phyloP scores from a whole-genome alignment of 2,113 vertebrate species.

The Hiodon tergisus region DNA sequence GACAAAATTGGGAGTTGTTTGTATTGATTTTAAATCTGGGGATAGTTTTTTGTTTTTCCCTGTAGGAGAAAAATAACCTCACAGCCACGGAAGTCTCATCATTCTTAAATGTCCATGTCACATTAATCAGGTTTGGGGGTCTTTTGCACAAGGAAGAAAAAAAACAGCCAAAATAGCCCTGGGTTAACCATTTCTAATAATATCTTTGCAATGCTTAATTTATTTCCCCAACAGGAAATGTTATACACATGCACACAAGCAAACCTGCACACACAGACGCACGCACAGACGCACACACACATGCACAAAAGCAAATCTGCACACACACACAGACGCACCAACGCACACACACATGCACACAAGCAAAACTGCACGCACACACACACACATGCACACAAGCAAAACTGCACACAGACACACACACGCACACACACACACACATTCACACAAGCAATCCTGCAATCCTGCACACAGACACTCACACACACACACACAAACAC shows the following conservation, averaged over 20 bases:
- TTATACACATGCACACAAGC: background rate
- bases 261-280: background rate
- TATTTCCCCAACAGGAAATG: constrained; percentile 18
- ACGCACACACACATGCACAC: too few species aligned
- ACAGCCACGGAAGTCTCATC: background rate
- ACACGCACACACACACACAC: background rate
- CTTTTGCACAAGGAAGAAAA: constrained; percentile 6
- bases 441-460: background rate
- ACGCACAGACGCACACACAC: background rate
- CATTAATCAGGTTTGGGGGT: constrained; percentile 9
- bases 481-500: too few species aligned
- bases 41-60: constrained; percentile 13
- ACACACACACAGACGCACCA: background rate
- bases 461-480: background rate
- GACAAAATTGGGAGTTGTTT: background rate
- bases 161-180: background rate
- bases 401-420: background rate
- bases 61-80: constrained; percentile 12
- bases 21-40: constrained; percentile 15
- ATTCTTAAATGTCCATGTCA: constrained; percentile 2
- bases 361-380: too few species aligned
- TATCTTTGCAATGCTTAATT: constrained; percentile 13
- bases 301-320: background rate
- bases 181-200: constrained; percentile 7
- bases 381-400: too few species aligned